phyloP scores from a whole-genome alignment of 2,888 invertebrate genomes.

The Sphaerophoria taeniata region DNA sequence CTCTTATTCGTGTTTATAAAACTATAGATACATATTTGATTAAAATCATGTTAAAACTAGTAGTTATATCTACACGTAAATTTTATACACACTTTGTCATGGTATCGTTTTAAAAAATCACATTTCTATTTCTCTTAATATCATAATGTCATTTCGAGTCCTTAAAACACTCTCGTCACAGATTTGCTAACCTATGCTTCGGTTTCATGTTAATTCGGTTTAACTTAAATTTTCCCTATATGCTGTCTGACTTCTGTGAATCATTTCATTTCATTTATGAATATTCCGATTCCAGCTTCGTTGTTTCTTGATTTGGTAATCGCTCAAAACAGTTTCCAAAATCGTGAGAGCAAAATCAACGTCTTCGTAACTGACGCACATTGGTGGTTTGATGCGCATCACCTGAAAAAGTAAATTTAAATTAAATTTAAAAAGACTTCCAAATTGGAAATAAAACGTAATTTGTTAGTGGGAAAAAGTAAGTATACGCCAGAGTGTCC shows the following conservation, averaged over 20 bases:
- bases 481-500: slow-evolving; percentile 9
- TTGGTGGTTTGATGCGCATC: slow-evolving; percentile 95
- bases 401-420: slow-evolving; percentile 85
- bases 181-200: background rate
- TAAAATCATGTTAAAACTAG: too few relatives aligned
- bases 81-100: too few relatives aligned
- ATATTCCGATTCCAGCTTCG: slow-evolving; percentile 79
- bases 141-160: too few relatives aligned
- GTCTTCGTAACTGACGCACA: slow-evolving; percentile 94
- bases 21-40: too few relatives aligned
- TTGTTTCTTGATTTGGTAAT: slow-evolving; percentile 78
- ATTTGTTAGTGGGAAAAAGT: slow-evolving; percentile 3
- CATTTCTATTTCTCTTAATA: too few relatives aligned
- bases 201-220: slow-evolving; percentile 24
- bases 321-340: slow-evolving; percentile 81
- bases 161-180: too few relatives aligned
- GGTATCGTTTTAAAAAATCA: too few relatives aligned
- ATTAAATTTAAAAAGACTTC: background rate
- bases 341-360: slow-evolving; percentile 89
- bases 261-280: slow-evolving; percentile 42
- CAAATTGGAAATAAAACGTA: background rate
- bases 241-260: too few relatives aligned
- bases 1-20: too few relatives aligned
- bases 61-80: too few relatives aligned
- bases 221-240: background rate